Evolutionary conservation across 2,797 vertebrate species (phyloP).

Genomic region (Silurus lanzhouensis): DNA sequence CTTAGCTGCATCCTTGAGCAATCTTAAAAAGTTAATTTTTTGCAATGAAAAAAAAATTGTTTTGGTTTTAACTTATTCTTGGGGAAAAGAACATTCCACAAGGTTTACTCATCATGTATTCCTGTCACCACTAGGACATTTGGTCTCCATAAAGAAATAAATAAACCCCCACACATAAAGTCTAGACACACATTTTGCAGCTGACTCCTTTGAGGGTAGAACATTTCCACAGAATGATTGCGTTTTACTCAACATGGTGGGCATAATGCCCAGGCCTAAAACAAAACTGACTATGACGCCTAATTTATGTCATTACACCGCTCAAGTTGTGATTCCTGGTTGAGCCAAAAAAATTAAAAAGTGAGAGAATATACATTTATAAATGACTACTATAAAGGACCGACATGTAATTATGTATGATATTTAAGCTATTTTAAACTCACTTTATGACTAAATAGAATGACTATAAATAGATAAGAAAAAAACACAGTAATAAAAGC

Average conservation of each 20-base stretch:
- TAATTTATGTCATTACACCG: not conserved
- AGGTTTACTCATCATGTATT: slow-evolving; percentile 21
- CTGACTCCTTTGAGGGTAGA: not conserved
- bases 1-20: not conserved
- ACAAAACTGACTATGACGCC: not conserved
- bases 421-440: not conserved
- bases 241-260: not conserved
- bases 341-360: not conserved
- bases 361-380: no score
- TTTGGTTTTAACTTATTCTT: not conserved
- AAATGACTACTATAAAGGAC: not conserved
- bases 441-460: not conserved
- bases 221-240: not conserved
- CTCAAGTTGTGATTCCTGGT: not conserved
- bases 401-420: not conserved
- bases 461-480: not conserved
- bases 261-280: not conserved
- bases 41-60: not conserved
- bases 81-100: slow-evolving; percentile 6
- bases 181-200: slow-evolving; percentile 8
- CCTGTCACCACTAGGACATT: slow-evolving; percentile 9
- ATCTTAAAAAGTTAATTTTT: not conserved
- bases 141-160: not conserved
- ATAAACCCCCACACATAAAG: not conserved
- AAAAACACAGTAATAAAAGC: not conserved